Base-by-base conservation (phyloP, 2,797 vertebrate genomes). In the Gadopsis bispinosus region DNA sequence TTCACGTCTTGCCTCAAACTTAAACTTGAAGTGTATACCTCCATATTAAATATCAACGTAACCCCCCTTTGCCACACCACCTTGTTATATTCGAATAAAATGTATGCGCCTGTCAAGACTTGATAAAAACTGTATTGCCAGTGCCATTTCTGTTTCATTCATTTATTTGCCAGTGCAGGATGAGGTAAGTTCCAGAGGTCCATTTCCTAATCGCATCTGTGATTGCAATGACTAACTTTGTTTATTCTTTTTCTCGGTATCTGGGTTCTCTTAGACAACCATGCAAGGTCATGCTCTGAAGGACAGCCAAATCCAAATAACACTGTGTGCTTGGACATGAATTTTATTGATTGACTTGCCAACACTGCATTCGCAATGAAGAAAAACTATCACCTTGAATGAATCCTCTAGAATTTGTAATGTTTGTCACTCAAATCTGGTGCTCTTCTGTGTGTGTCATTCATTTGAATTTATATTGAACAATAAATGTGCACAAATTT, bases 171-270 rank as follows among this genome's bases (percentile, higher is more conserved):
- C 73, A 22, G 39, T 61, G 29, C 29, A 53, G 81, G 53, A 73
- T 83, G 64, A 55, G 74, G 47, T 80, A 56, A 76, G 86, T 88
- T 89, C 51, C 88, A 89, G 83, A 80, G 76, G 86, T 87, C 77
- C 55, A 67, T 86, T 90, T 91, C 83, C 89, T 84, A 89, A 91
- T 90, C 84, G 62, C 67, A 75, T 83, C 79, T 75, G 54, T 83
- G 64, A 80, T 81, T 90, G 59, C 77, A 93, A 91, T 90, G 85
- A 83, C 89, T 93, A 93, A 93, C 92, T 88, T 93, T 92, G 81
- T 93, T 92, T 83, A 78, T 84, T 85, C 69, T 87, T 69, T 77
- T 84, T 64, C 76, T 72, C 62, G 75, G 85, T 89, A 91, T 83
- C 83, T 47, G 73, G 69, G 82, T 86, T 88, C 79, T 86, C 87